Evolutionary conservation across 2,113 vertebrate species (phyloP), one percentile per base, ranked within the genome.

Genomic region (Leptobrachium leishanense): DNA sequence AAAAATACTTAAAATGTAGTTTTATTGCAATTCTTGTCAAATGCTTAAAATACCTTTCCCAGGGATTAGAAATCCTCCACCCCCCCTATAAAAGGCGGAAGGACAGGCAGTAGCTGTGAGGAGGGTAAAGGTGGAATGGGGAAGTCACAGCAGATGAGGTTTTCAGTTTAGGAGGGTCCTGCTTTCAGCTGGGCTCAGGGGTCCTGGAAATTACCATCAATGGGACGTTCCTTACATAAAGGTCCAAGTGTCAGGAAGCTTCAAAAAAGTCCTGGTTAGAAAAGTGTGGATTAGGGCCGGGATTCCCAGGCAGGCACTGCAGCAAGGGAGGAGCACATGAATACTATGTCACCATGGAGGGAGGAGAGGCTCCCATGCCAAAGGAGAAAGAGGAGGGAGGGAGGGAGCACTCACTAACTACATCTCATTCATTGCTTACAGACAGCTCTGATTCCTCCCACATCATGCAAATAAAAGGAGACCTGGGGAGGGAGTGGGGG

Each of bases 251-350:
- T 44, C 4, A 59, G 2, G 43, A 64, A 44, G 71, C 77, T 74
- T 68, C 50, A 57, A 44, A 31, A 68, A 68, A 15, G 72, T 74
- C 72, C 71, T 72, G 71, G 78, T 50, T 55, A 46, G 11, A 2
- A 53, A 68, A 81, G 78, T 81, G 65, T 42, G 64, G 50, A 8
- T 74, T 53, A 74, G 78, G 74, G 77, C 77, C 71, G 77, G 62
- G 77, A 68, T 74, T 80, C 77, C 77, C 77, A 80, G 77, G 71
- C 70, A 80, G 77, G 50, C 77, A 68, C 43, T 64, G 72, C 72
- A 64, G 72, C 31, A 64, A 10, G 50, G 69, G 69, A 55, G 59
- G 72, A 73, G 72, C 72, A 8, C 15, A 20, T 6, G 20, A 31
- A 70, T 41, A 46, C 43, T 70, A 50, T 72, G 71, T 72, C 71